Conservation (phyloP, 2,113 vertebrate genomes). For the Illadopsis cleaveri region DNA sequence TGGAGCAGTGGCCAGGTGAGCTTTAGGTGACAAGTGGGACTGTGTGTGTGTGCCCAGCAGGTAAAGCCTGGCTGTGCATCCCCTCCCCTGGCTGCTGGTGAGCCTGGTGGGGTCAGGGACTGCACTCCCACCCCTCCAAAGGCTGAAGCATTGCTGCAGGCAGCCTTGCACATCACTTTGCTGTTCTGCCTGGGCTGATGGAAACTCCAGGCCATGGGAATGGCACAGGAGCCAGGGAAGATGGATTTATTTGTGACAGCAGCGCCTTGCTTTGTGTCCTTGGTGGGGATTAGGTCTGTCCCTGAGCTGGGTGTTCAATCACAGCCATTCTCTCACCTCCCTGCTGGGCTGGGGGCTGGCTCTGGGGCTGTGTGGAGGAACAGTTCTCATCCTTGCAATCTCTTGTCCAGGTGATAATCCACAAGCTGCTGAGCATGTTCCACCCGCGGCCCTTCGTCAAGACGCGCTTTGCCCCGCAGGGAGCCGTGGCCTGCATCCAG, state of each 20-base stretch:
- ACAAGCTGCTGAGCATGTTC: slow-evolving; percentile 92
- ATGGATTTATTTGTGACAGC: not conserved
- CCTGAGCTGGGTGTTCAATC: not conserved
- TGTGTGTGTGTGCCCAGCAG: not conserved
- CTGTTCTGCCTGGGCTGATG: not conserved
- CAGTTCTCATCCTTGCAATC: not conserved
- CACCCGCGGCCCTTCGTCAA: slow-evolving; percentile 92
- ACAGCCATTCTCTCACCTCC: not conserved
- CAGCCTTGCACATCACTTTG: not conserved
- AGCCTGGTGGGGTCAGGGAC: not conserved
- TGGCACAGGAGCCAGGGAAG: not conserved
- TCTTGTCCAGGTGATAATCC: slow-evolving; percentile 84
- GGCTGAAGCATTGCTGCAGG: not conserved
- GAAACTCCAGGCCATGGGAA: not conserved
- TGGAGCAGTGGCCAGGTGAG: not conserved
- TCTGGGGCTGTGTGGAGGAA: not conserved
- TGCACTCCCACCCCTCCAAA: not conserved
- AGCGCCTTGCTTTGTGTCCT: not conserved
- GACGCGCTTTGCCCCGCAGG: slow-evolving; percentile 93
- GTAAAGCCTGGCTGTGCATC: not conserved
- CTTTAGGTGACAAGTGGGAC: not conserved
- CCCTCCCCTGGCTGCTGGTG: not conserved
- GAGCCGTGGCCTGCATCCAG: slow-evolving; percentile 88
- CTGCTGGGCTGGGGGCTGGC: not conserved
- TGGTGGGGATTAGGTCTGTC: not conserved